Evolutionary conservation across 2,113 vertebrate genomes (phyloP).

Genomic region (Synchiropus splendidus): DNA sequence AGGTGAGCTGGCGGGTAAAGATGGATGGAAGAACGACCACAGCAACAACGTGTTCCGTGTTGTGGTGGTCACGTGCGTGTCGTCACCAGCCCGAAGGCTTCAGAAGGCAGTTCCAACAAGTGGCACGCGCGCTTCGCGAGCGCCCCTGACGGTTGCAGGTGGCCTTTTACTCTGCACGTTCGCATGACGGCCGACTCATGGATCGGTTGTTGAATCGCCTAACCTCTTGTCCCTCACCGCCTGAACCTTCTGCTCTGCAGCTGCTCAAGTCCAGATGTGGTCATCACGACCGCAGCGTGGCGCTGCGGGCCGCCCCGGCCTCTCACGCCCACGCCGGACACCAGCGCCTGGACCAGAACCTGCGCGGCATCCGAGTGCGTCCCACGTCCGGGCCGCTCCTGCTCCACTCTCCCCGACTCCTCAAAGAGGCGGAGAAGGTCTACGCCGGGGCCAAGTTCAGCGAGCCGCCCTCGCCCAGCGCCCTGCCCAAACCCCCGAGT

Average conservation of each 20-base stretch:
- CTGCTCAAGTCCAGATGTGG: slow-evolving; percentile 78
- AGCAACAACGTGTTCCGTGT: too few relatives aligned
- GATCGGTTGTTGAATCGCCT: too few relatives aligned
- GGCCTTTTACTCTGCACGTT: too few relatives aligned
- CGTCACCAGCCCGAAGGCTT: too few relatives aligned
- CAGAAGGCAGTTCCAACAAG: too few relatives aligned
- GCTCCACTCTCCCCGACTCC: slow-evolving; percentile 60
- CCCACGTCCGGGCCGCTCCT: slow-evolving; percentile 39
- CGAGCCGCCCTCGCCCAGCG: slow-evolving; percentile 89
- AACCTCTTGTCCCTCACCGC: too few relatives aligned
- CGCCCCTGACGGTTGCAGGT: too few relatives aligned
- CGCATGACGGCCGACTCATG: too few relatives aligned
- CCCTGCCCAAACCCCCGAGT: slow-evolving; percentile 89
- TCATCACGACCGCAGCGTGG: slow-evolving; percentile 67
- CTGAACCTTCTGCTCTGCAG: slow-evolving; percentile 65
- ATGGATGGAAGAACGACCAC: too few relatives aligned
- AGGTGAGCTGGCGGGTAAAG: too few relatives aligned
- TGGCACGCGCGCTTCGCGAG: too few relatives aligned
- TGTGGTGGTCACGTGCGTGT: too few relatives aligned
- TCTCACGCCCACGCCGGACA: slow-evolving; percentile 62
- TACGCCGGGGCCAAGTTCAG: slow-evolving; percentile 94
- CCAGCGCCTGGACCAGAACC: slow-evolving; percentile 64
- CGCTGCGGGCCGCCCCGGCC: slow-evolving; percentile 54
- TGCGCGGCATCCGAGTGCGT: slow-evolving; percentile 66
- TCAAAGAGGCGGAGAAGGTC: slow-evolving; percentile 75